phyloP scores from a whole-genome alignment of 2,888 invertebrate species.

The Ochropleura plecta region DNA sequence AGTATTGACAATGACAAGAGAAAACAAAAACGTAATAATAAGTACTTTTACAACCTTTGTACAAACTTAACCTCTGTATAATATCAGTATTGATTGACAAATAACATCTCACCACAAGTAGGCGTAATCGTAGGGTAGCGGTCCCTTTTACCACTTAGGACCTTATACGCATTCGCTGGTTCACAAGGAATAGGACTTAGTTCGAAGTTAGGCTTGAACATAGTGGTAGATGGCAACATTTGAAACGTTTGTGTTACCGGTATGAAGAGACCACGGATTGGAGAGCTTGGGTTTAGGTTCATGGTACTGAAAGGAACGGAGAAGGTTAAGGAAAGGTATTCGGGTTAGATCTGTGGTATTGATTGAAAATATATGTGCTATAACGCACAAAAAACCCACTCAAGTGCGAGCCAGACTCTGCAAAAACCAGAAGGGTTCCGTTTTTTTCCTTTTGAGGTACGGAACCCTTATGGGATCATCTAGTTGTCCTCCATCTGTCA shows the following conservation, averaged over 20 bases:
- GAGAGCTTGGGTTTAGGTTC: conserved; percentile 48
- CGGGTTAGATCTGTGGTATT: neutral
- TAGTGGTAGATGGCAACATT: conserved; percentile 72
- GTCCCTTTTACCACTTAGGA: conserved; percentile 77
- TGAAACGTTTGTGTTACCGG: conserved; percentile 82
- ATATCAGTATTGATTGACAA: neutral
- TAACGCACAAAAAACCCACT: too few species aligned
- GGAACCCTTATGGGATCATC: too few species aligned
- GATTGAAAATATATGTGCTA: neutral
- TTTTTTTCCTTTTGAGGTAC: too few species aligned
- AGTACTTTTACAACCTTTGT: too few species aligned
- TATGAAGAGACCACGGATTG: conserved; percentile 64
- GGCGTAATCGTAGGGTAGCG: conserved; percentile 78
- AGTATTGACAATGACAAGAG: too few species aligned
- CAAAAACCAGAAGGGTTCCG: too few species aligned
- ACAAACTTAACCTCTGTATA: neutral
- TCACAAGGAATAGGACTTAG: conserved; percentile 66
- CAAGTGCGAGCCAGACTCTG: too few species aligned
- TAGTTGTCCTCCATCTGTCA: too few species aligned
- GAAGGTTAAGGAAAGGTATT: neutral
- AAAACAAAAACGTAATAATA: too few species aligned
- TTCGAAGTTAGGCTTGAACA: conserved; percentile 53
- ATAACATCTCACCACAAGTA: conserved; percentile 75
- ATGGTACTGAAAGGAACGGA: conserved; percentile 52
- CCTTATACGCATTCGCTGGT: conserved; percentile 57